A percentile compares a stretch with the other conserved stretches of the same genome.
Conservation (phyloP, 2,888 invertebrate genomes). For the Himalopsyche japonica region DNA sequence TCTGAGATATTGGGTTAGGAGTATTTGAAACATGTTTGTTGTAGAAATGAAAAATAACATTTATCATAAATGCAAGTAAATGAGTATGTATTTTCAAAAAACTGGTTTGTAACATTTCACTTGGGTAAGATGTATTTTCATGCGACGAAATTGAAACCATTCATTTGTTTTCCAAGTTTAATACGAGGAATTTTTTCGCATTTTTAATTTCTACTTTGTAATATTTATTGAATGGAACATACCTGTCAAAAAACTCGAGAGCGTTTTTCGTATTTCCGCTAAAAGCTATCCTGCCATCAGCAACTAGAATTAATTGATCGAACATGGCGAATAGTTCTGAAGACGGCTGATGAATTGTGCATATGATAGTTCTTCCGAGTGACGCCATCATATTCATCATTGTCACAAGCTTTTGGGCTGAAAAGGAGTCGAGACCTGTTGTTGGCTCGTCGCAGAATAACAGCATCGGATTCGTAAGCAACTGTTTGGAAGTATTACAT, state of each 20-base stretch:
- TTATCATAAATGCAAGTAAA: no score
- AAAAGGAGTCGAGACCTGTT: conserved; percentile 89
- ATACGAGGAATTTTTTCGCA: neutral
- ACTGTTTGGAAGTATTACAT: conserved; percentile 51
- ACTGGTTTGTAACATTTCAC: no score
- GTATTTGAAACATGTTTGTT: no score
- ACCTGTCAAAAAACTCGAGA: conserved; percentile 72
- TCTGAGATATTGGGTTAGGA: no score
- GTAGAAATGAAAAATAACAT: no score
- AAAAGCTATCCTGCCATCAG: conserved; percentile 86
- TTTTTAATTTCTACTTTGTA: no score
- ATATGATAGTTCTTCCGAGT: conserved; percentile 83
- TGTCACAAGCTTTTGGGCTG: conserved; percentile 81
- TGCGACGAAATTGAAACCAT: no score
- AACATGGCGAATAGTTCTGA: conserved; percentile 85
- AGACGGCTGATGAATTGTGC: conserved; percentile 94
- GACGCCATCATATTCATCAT: conserved; percentile 71
- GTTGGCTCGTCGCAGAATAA: conserved; percentile 97
- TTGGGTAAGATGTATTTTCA: no score
- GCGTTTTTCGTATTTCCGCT: conserved; percentile 73
- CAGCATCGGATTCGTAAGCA: conserved; percentile 87
- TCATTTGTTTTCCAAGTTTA: no score
- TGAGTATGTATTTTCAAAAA: no score
- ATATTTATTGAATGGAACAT: conserved; percentile 36
- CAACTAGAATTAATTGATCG: conserved; percentile 74